Evolutionary conservation across 1,140 invertebrate species (phyloP).

Genomic region (Asbolus verrucosus): DNA sequence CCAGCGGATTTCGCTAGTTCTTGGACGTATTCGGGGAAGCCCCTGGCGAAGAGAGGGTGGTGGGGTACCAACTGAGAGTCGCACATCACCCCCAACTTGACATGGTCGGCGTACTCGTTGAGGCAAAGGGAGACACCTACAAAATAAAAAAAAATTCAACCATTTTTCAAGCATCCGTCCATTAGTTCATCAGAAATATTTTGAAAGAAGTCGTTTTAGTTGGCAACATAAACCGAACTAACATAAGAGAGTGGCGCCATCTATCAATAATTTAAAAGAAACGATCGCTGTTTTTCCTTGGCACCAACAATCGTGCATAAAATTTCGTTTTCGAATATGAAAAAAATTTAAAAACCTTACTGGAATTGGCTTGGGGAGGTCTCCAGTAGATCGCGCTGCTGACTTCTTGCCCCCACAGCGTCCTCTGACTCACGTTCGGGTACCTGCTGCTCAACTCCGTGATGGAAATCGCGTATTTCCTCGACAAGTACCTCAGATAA

Average conservation of each 20-base stretch:
- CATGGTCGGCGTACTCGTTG: conserved; percentile 77
- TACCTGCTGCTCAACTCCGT: conserved; percentile 75
- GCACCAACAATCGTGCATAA: no score
- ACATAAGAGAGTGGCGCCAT: no score
- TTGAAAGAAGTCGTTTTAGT: no score
- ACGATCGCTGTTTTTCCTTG: no score
- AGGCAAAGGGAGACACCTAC: conserved; percentile 81
- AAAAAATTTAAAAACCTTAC: no score
- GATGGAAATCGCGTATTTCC: conserved; percentile 78
- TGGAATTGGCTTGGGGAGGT: conserved; percentile 84
- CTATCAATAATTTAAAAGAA: no score
- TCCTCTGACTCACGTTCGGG: conserved; percentile 62
- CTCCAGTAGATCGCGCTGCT: conserved; percentile 79
- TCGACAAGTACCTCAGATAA: conserved; percentile 77
- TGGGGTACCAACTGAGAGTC: conserved; percentile 78
- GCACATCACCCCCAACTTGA: conserved; percentile 80
- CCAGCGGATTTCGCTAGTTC: conserved; percentile 66
- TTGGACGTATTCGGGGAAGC: conserved; percentile 67
- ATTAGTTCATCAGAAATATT: no score
- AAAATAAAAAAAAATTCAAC: conserved; percentile 58
- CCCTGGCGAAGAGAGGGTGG: conserved; percentile 67
- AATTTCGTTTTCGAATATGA: no score
- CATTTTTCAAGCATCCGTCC: no score
- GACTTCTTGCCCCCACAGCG: conserved; percentile 77
- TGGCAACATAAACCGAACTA: no score